These are phyloP conservation scores for Lamprologus lemairii DNA, from an alignment of 2,113 vertebrate species.

Conservation along the genomic window DNA sequence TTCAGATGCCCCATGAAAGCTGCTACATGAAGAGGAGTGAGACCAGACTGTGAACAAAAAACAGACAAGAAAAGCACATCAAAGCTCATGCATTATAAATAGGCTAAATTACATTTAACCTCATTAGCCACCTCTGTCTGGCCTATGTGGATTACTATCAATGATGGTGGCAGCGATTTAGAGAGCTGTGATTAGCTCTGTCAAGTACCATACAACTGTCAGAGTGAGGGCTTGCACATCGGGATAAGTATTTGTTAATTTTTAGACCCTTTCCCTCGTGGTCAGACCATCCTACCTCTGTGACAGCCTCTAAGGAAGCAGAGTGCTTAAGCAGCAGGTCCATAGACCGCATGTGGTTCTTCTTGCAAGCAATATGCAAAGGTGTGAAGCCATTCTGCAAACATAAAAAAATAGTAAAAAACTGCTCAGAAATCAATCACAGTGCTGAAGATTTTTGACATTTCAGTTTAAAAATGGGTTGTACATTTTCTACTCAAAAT, in stretches of 20 bases:
- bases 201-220: not conserved
- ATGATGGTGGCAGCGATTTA: not conserved
- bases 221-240: not conserved
- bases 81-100: not conserved
- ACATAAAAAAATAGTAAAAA: not conserved
- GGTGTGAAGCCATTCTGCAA: constrained; percentile 94
- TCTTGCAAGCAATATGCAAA: constrained; percentile 96
- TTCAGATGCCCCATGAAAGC: constrained; percentile 96
- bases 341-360: constrained; percentile 95
- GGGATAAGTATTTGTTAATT: not conserved
- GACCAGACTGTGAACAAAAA: constrained; percentile 78
- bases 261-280: not conserved
- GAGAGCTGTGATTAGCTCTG: not conserved
- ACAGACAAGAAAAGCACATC: not conserved
- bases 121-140: not conserved
- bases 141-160: not conserved
- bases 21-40: constrained; percentile 95
- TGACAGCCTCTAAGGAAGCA: constrained; percentile 90
- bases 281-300: constrained; percentile 76
- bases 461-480: not conserved
- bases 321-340: constrained; percentile 93
- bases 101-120: not conserved
- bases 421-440: not conserved
- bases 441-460: not conserved
- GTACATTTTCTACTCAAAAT: not conserved